phyloP scores from a whole-genome alignment of 2,113 vertebrate genomes.

The Colinus virginianus region DNA sequence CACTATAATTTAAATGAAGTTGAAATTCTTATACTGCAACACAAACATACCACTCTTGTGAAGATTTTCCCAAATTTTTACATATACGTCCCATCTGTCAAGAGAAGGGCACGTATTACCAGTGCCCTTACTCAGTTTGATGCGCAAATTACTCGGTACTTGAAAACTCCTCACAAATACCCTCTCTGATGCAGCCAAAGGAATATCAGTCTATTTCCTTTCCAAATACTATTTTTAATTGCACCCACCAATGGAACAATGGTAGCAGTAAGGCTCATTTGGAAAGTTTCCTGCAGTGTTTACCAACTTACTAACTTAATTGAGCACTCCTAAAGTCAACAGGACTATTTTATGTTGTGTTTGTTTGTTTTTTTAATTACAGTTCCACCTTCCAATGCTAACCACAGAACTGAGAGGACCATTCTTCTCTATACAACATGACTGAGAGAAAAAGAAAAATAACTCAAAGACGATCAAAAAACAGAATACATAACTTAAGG shows the following conservation, averaged over 20 bases:
- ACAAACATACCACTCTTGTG: background rate
- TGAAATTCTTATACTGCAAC: background rate
- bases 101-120: background rate
- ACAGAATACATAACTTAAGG: background rate
- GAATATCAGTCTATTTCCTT: background rate
- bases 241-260: background rate
- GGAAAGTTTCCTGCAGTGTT: background rate
- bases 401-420: background rate
- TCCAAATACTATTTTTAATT: conserved; percentile 25
- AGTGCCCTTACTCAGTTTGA: background rate
- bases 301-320: background rate
- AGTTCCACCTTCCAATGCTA: background rate
- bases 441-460: background rate
- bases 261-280: background rate
- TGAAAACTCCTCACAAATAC: background rate
- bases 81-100: background rate
- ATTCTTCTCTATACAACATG: background rate
- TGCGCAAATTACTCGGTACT: background rate
- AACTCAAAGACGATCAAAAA: background rate
- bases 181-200: background rate
- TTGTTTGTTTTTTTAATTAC: background rate
- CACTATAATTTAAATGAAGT: background rate
- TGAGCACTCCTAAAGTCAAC: background rate
- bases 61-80: background rate
- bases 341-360: background rate